Base-by-base conservation (phyloP, 1,140 invertebrate species). In the Acromyrmex charruanus region DNA sequence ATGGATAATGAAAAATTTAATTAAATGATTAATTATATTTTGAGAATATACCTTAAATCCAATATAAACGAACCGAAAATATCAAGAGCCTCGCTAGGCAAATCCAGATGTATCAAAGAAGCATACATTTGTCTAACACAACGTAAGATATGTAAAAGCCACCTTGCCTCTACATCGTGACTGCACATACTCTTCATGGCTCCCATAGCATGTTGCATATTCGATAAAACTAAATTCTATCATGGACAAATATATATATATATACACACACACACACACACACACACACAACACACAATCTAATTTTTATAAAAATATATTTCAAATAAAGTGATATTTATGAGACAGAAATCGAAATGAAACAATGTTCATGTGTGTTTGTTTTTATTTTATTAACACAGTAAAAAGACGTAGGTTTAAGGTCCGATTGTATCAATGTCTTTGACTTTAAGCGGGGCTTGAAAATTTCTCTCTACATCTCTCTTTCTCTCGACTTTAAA, bases 21-120 rank as follows among this genome's bases (percentile, higher is more conserved):
- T 44, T 44, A 9, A 44, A 44, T 44, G 9, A 44, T 9, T 44
- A 44, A 44, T 44, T 44, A 0, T 10, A 44, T 44, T 44, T 44
- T 12, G 2, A 44, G 9, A 10, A 9, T 39, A 0, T 58, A 96
- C 96, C 96, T 96, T 90, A 99, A 96, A 95, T 99, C 98, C 94
- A 99, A 97, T 79, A 99, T 97, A 21, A 99, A 96, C 77, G 97
- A 97, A 89, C 97, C 97, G 51, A 99, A 96, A 68, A 98, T 97
- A 91, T 98, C 97, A 55, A 99, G 95, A 3, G 98, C 97, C 87
- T 98, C 98, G 39, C 96, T 97, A 0, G 98, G 98, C 65, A 98
- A 95, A 95, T 99, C 98, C 63, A 98, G 94, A 69, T 96, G 96
- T 86, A 98, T 97, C 1, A 98, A 93, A 2, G 96, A 96, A 39